A percentile compares a stretch with the other conserved stretches of the same genome.
phyloP scores from a whole-genome alignment of 2,888 invertebrate genomes.

The Drosophila parthenogenetica region DNA sequence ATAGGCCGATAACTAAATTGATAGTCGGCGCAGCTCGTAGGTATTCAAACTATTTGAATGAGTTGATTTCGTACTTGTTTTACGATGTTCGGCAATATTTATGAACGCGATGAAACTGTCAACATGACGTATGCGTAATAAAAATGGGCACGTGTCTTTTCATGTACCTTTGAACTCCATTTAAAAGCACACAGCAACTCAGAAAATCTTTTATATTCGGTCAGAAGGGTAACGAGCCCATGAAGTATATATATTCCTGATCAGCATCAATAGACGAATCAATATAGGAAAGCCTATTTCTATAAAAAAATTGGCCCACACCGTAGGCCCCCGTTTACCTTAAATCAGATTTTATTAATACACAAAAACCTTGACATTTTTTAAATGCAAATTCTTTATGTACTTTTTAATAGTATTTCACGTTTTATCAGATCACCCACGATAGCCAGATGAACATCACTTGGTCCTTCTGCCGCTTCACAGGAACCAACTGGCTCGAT shows the following conservation, averaged over 20 bases:
- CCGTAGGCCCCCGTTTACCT: no score
- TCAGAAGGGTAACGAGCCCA: no score
- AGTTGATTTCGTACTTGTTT: constrained; percentile 14
- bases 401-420: background rate
- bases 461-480: constrained; percentile 86
- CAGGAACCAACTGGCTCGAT: constrained; percentile 86
- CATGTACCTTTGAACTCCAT: background rate
- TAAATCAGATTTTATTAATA: background rate
- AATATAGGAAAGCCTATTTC: no score
- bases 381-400: background rate
- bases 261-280: no score
- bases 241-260: no score
- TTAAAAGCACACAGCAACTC: background rate
- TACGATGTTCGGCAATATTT: constrained; percentile 31
- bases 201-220: background rate
- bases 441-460: constrained; percentile 79
- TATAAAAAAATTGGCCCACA: no score
- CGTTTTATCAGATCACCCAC: constrained; percentile 81
- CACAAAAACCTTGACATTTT: background rate
- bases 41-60: constrained; percentile 56
- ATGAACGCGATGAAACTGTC: constrained; percentile 57
- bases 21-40: constrained; percentile 18
- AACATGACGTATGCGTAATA: constrained; percentile 52
- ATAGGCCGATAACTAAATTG: background rate
- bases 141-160: background rate